Conservation (phyloP, 2,888 invertebrate species). For the Macrosiphum euphorbiae region DNA sequence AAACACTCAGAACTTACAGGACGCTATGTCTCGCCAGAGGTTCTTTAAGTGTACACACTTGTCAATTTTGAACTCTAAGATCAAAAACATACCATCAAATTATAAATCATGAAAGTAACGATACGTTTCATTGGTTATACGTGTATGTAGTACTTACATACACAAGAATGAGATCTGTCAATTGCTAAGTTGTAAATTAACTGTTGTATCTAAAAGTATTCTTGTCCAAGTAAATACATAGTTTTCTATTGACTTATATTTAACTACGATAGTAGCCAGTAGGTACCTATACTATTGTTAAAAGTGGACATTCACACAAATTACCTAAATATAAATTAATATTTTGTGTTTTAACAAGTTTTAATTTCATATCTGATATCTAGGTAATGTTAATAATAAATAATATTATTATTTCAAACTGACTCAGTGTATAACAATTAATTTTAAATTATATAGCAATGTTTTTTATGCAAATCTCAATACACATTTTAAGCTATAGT, state of each 20-base stretch:
- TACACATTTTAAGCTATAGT: no score
- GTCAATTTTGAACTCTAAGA: no score
- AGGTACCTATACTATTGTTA: background rate
- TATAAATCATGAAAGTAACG: no score
- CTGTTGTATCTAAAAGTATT: background rate
- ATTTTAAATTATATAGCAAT: no score
- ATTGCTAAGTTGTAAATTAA: background rate
- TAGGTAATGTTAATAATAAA: background rate
- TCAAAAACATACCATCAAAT: no score
- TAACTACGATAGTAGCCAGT: background rate
- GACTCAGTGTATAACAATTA: no score
- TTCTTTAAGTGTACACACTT: background rate
- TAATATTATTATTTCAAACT: background rate
- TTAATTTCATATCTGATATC: background rate
- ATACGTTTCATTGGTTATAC: background rate
- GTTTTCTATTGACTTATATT: background rate
- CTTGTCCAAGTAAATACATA: background rate
- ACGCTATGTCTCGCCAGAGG: background rate
- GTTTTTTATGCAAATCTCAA: no score
- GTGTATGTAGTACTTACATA: background rate
- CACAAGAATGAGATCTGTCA: background rate
- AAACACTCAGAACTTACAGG: background rate
- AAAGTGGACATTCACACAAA: background rate
- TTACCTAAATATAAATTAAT: background rate
- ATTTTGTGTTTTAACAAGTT: background rate